Evolutionary conservation across 2,113 vertebrate species (phyloP).

Genomic region (Grammomys surdaster): DNA sequence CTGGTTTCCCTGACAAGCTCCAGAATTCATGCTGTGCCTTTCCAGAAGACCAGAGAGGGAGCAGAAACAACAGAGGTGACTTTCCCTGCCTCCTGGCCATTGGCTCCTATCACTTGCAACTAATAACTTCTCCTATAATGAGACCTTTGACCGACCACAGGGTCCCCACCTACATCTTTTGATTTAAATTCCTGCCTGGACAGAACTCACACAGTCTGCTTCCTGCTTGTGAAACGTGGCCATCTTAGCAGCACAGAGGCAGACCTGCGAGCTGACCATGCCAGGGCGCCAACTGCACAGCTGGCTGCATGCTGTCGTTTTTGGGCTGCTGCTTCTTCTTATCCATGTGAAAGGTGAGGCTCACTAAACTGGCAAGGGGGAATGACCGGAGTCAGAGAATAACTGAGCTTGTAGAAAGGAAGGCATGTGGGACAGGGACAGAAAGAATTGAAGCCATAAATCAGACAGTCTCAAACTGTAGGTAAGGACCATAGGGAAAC

Average conservation of each 20-base stretch:
- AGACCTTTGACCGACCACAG: background rate
- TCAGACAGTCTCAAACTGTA: too few species aligned
- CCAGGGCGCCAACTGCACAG: too few species aligned
- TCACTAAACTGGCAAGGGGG: too few species aligned
- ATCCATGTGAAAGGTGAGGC: slow-evolving; percentile 21
- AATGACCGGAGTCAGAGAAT: background rate
- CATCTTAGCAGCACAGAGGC: too few species aligned
- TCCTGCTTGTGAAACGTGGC: background rate
- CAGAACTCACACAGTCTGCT: background rate
- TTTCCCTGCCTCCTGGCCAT: too few species aligned
- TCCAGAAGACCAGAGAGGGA: background rate
- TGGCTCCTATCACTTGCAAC: too few species aligned
- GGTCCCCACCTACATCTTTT: background rate
- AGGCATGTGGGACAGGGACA: background rate
- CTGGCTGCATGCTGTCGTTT: too few species aligned
- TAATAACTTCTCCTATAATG: too few species aligned
- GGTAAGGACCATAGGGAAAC: too few species aligned
- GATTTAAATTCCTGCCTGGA: background rate
- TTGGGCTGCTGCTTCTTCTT: too few species aligned
- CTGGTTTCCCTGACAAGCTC: background rate
- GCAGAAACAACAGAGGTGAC: background rate
- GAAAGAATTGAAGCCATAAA: too few species aligned
- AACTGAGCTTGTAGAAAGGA: background rate
- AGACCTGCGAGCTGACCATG: too few species aligned
- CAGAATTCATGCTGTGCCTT: background rate